phyloP scores from a whole-genome alignment of 2,797 vertebrate genomes.

The Meda fulgida region DNA sequence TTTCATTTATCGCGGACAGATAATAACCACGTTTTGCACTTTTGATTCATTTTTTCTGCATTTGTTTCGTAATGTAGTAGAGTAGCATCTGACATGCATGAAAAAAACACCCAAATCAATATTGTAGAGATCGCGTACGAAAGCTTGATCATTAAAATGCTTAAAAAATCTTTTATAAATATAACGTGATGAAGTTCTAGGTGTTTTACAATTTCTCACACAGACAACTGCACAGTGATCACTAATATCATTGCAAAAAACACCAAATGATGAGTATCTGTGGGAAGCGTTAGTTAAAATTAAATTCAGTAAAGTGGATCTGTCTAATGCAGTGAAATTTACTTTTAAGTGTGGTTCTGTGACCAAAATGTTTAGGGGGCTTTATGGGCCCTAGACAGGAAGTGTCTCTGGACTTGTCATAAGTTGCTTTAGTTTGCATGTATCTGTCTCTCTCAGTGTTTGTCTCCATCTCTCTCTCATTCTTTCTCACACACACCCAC shows the following conservation, averaged over 20 bases:
- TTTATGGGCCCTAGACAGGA: not conserved
- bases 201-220: not conserved
- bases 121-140: not conserved
- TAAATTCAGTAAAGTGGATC: not conserved
- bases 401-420: not conserved
- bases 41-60: no score
- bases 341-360: not conserved
- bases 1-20: no score
- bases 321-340: not conserved
- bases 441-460: not conserved
- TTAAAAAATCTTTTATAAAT: not conserved
- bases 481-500: conserved; percentile 34
- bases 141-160: not conserved
- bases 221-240: not conserved
- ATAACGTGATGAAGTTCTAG: not conserved
- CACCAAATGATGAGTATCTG: not conserved
- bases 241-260: not conserved
- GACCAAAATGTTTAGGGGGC: not conserved
- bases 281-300: not conserved
- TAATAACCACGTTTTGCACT: no score
- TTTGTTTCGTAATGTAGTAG: no score
- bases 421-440: conserved; percentile 2
- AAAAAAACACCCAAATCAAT: not conserved
- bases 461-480: not conserved
- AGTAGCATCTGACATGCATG: not conserved